Conservation (phyloP, 2,113 vertebrate species). For the Alligator sinensis region DNA sequence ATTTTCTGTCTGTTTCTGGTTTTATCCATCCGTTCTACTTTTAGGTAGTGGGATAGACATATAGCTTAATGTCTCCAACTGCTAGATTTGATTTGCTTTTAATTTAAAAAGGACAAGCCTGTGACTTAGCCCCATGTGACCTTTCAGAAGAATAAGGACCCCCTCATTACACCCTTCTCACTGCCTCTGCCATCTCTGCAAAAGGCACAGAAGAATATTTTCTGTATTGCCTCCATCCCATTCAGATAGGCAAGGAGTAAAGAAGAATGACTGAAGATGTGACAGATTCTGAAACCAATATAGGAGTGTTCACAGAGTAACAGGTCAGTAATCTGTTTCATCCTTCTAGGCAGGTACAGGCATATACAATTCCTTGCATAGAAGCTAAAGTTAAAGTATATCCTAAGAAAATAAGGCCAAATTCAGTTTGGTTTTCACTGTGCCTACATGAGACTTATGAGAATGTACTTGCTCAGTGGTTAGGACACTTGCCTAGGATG, state of each 20-base stretch:
- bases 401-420: no score
- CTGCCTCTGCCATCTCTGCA: not conserved
- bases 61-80: not conserved
- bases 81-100: not conserved
- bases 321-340: not conserved
- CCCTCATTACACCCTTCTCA: not conserved
- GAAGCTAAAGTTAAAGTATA: no score
- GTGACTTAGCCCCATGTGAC: not conserved
- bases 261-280: not conserved
- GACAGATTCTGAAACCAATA: rapidly evolving
- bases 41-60: not conserved
- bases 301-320: rapidly evolving
- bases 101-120: not conserved
- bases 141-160: not conserved
- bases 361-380: not conserved
- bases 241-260: not conserved
- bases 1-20: not conserved
- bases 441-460: no score
- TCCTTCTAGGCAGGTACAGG: not conserved
- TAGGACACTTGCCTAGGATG: no score
- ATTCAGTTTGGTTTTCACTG: no score
- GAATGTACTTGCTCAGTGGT: no score
- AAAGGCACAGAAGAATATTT: no score
- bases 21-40: not conserved
- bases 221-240: not conserved